phyloP scores from a whole-genome alignment of 2,797 vertebrate species.

The Eupleurogrammus muticus region DNA sequence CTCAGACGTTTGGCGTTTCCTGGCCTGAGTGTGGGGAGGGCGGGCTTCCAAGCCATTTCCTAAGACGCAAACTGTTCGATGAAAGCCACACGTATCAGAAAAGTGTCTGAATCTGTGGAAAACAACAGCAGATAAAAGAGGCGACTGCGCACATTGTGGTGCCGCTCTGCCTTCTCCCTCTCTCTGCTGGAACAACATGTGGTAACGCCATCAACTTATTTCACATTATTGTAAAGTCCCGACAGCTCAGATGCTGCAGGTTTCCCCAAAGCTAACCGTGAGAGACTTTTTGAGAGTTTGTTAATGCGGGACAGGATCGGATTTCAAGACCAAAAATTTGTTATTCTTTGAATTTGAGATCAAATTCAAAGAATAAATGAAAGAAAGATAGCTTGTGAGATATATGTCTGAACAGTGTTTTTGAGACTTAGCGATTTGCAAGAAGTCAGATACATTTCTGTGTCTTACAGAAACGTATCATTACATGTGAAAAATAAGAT shows the following conservation, averaged over 20 bases:
- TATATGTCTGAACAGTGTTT: slow-evolving; percentile 18
- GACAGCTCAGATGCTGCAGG: slow-evolving; percentile 27
- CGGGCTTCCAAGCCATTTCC: slow-evolving; percentile 63
- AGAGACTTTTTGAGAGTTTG: slow-evolving; percentile 37
- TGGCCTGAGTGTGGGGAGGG: slow-evolving; percentile 53
- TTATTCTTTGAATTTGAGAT: too few relatives aligned
- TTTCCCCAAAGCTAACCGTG: slow-evolving; percentile 25
- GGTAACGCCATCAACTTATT: slow-evolving; percentile 29
- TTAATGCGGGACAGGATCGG: slow-evolving; percentile 23
- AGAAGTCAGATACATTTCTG: too few relatives aligned
- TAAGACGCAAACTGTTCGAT: slow-evolving; percentile 65
- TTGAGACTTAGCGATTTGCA: neutral
- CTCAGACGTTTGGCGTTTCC: slow-evolving; percentile 73
- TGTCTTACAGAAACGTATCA: neutral
- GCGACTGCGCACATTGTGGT: slow-evolving; percentile 1
- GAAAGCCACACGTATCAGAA: slow-evolving; percentile 45
- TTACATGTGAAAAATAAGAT: slow-evolving; percentile 9
- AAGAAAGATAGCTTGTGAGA: slow-evolving; percentile 23
- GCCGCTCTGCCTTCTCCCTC: slow-evolving; percentile 8
- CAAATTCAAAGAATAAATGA: slow-evolving; percentile 9
- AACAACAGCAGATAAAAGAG: slow-evolving; percentile 47
- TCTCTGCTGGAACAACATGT: slow-evolving; percentile 9
- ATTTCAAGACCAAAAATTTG: slow-evolving; percentile 33
- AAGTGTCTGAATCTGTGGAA: slow-evolving; percentile 42
- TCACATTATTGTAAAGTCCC: slow-evolving; percentile 35